Conservation (phyloP, 2,113 vertebrate species). For the Heterotilapia buettikoferi region DNA sequence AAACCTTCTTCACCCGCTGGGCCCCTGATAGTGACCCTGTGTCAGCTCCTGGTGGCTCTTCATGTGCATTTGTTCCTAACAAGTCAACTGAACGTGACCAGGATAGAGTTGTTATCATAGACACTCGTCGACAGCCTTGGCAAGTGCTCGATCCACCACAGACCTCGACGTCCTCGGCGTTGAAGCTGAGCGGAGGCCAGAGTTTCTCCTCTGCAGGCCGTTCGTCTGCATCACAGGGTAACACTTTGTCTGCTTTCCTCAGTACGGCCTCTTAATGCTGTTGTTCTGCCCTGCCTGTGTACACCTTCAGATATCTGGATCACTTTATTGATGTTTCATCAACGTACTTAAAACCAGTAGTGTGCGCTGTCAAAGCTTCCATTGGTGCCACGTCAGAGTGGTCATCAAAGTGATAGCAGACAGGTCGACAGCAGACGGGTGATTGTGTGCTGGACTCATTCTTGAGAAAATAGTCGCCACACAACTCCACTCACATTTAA, state of each 20-base stretch:
- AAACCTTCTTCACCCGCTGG: conserved; percentile 59
- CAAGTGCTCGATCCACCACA: neutral
- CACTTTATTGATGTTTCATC: neutral
- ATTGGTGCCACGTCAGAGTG: neutral
- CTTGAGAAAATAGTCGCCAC: neutral
- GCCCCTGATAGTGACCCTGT: conserved; percentile 15
- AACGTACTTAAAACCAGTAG: neutral
- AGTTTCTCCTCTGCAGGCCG: neutral
- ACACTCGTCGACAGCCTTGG: neutral
- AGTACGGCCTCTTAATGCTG: neutral
- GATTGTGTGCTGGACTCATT: neutral
- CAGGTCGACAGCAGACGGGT: neutral
- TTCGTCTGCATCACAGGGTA: neutral
- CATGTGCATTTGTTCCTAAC: conserved; percentile 25
- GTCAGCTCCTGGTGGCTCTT: neutral
- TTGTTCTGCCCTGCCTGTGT: neutral
- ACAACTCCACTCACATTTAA: neutral
- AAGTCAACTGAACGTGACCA: conserved; percentile 18
- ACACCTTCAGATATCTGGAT: neutral
- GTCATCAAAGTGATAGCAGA: neutral
- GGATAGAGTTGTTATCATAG: conserved; percentile 42
- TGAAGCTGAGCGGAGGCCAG: neutral
- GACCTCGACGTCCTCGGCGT: neutral
- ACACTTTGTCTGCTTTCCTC: neutral
- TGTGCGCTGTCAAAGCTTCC: neutral